Conservation (phyloP, 2,113 vertebrate species). For the Rhinoptilus africanus region DNA sequence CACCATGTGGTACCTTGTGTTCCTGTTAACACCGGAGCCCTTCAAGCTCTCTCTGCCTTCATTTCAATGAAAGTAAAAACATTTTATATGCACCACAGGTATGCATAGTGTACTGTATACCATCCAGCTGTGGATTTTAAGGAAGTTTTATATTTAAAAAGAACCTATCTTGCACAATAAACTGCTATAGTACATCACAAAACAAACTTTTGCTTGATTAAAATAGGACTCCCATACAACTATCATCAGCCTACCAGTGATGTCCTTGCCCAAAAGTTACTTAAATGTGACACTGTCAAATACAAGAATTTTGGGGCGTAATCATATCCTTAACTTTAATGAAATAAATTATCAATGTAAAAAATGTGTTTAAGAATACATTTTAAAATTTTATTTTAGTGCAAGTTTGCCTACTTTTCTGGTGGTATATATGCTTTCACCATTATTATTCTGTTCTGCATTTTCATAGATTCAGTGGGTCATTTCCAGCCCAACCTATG, state of each 20-base stretch:
- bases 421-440: neutral
- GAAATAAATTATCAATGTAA: neutral
- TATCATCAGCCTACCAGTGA: neutral
- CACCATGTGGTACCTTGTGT: neutral
- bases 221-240: neutral
- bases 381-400: neutral
- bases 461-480: neutral
- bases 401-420: neutral
- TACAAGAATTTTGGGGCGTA: accelerated
- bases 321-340: neutral
- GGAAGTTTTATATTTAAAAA: neutral
- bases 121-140: neutral
- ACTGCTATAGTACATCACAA: neutral
- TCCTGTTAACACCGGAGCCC: neutral
- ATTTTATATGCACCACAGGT: neutral
- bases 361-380: neutral
- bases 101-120: neutral
- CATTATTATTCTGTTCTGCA: neutral
- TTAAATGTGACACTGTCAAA: neutral
- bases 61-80: neutral
- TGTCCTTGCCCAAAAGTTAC: neutral
- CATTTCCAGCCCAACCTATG: neutral
- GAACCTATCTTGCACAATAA: neutral
- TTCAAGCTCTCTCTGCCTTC: neutral
- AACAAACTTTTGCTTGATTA: neutral